Evolutionary conservation across 2,888 invertebrate species (phyloP), one percentile per base, ranked within the genome.

Genomic region (Halictus quadricinctus): DNA sequence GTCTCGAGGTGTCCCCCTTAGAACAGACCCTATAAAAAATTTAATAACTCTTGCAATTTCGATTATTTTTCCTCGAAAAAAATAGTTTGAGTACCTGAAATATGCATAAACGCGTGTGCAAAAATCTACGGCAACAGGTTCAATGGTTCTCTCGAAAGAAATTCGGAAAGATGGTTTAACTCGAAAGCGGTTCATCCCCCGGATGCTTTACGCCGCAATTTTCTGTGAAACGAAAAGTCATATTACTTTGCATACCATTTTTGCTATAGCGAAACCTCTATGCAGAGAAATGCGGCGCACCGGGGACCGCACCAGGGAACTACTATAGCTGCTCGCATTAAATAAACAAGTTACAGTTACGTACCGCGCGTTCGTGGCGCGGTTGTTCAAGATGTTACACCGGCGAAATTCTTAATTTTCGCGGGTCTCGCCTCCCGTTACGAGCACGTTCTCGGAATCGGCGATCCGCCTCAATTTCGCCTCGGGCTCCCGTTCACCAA

Each of bases 341-440:
- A 89, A 85, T 87, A 88, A 88, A 89, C 85, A 86, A 87, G 85
- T 88, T 87, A 72, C 87, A 89, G 82, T 89, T 85, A 79, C 36
- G 36, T 36, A 36, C 58, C 78, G 81, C 78, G 81, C 80, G 79
- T 87, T 80, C 85, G 80, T 54, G 77, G 80, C 75, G 60, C 76
- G 79, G 81, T 79, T 72, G 75, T 81, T 75, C 73, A 43, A 83
- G 74, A 77, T 78, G 78, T 75, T 64, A 72, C 87, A 76, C 80
- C 43, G 60, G 43, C 72, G 18, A 70, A 83, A 75, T 78, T 78
- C 77, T 88, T 87, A 87, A 88, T 88, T 89, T 87, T 85, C 87
- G 76, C 70, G 64, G 76, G 69, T 83, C 81, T 85, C 77, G 58
- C 75, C 80, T 83, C 81, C 81, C 54, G 73, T 87, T 88, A 81